A percentile compares a stretch with the other conserved stretches of the same genome.
Evolutionary conservation across 2,888 invertebrate genomes (phyloP).

Genomic region (Mylabris sibirica): DNA sequence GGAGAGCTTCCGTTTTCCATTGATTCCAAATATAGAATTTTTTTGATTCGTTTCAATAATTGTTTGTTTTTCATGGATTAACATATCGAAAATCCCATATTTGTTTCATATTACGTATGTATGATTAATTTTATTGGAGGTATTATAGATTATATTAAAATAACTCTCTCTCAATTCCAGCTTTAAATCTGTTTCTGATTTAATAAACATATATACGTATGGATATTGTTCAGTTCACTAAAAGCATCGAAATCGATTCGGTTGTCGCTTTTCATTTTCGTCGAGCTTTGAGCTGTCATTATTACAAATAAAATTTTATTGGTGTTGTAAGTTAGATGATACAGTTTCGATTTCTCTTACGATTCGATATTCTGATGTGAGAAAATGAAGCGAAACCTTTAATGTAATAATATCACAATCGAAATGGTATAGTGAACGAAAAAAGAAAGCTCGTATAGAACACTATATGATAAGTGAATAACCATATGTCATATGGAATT

Average conservation of each 20-base stretch:
- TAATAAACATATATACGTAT: neutral
- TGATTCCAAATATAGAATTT: neutral
- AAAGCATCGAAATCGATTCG: neutral
- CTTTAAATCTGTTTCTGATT: slow-evolving; percentile 1
- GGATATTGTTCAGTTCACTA: neutral
- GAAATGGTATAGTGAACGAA: neutral
- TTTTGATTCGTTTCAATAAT: neutral
- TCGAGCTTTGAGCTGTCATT: neutral
- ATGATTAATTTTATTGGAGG: neutral
- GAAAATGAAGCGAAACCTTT: neutral
- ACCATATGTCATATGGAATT: neutral
- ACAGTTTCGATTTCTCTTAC: neutral
- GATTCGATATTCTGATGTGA: neutral
- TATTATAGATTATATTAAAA: neutral
- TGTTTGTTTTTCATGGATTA: neutral
- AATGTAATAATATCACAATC: slow-evolving; percentile 1
- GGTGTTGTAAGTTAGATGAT: slow-evolving; percentile 5
- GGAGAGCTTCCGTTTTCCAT: neutral
- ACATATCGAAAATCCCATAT: neutral
- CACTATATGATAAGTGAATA: neutral
- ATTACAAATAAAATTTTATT: slow-evolving; percentile 9
- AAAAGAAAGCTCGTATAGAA: neutral
- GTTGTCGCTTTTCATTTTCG: neutral
- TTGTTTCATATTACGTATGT: neutral
- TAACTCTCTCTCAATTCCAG: neutral